Conservation (phyloP, 1,140 invertebrate species). For the Sitobion miscanthi region DNA sequence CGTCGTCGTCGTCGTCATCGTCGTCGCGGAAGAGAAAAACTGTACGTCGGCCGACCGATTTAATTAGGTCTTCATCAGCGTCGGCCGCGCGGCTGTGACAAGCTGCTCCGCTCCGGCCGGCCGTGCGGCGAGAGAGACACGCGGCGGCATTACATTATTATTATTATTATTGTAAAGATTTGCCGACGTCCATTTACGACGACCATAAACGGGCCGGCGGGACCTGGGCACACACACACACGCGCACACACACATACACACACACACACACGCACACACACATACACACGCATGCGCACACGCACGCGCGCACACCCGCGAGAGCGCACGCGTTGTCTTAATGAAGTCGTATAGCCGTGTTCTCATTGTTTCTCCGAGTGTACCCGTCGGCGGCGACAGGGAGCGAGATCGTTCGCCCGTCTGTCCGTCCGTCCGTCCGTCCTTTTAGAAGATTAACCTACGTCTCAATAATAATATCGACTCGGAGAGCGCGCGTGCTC, state of each 20-base stretch:
- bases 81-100: neutral
- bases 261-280: neutral
- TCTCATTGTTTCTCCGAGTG: conserved; percentile 30
- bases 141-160: neutral
- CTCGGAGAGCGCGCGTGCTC: neutral
- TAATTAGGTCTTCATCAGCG: conserved; percentile 17
- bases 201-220: conserved; percentile 29
- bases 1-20: neutral
- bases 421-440: neutral
- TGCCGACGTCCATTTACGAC: conserved; percentile 41
- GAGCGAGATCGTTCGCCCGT: neutral
- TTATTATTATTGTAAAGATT: conserved; percentile 33
- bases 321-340: neutral
- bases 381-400: neutral
- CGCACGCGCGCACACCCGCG: no score
- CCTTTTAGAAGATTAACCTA: conserved; percentile 22
- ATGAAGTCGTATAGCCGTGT: conserved; percentile 23
- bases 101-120: neutral
- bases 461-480: conserved; percentile 45
- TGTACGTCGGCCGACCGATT: neutral
- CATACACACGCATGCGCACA: neutral
- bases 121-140: neutral
- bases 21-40: neutral
- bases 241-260: no score
- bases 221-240: neutral